Percentiles rank a stretch among this genome's conserved stretches.
Evolutionary conservation across 1,140 invertebrate species (phyloP).

Genomic region (Drosophila serrata): DNA sequence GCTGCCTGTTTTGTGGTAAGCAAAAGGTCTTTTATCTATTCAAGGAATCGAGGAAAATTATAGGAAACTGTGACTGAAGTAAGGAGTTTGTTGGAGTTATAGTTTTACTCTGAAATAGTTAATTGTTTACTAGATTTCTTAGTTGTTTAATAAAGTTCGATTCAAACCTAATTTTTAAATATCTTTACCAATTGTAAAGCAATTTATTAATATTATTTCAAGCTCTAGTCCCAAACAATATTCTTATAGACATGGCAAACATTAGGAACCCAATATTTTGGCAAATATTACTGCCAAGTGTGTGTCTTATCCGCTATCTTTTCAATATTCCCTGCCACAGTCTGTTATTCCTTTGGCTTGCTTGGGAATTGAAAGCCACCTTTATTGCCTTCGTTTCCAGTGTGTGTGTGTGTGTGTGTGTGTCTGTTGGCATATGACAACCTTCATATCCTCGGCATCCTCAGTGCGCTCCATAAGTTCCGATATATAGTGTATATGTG

Average conservation of each 20-base stretch:
- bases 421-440: slow-evolving; percentile 51
- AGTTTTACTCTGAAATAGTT: not conserved
- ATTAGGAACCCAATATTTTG: slow-evolving; percentile 14
- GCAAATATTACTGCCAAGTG: slow-evolving; percentile 12
- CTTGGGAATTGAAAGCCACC: slow-evolving; percentile 63
- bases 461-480: slow-evolving; percentile 45
- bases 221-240: not conserved
- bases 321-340: slow-evolving; percentile 4
- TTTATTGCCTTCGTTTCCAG: slow-evolving; percentile 45
- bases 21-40: slow-evolving; percentile 50
- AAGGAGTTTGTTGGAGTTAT: not conserved
- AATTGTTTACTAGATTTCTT: not conserved
- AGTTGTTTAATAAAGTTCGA: too few relatives aligned
- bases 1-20: slow-evolving; percentile 35
- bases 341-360: slow-evolving; percentile 10
- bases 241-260: slow-evolving; percentile 9
- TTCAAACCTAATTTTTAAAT: not conserved
- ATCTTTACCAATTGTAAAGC: too few relatives aligned
- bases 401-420: not conserved
- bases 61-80: slow-evolving; percentile 7
- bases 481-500: slow-evolving; percentile 19
- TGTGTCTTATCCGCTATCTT: slow-evolving; percentile 25
- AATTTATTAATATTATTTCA: not conserved
- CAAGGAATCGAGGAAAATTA: slow-evolving; percentile 15
- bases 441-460: slow-evolving; percentile 34